Conservation (phyloP, 1,140 invertebrate genomes). For the Papilio glaucus region DNA sequence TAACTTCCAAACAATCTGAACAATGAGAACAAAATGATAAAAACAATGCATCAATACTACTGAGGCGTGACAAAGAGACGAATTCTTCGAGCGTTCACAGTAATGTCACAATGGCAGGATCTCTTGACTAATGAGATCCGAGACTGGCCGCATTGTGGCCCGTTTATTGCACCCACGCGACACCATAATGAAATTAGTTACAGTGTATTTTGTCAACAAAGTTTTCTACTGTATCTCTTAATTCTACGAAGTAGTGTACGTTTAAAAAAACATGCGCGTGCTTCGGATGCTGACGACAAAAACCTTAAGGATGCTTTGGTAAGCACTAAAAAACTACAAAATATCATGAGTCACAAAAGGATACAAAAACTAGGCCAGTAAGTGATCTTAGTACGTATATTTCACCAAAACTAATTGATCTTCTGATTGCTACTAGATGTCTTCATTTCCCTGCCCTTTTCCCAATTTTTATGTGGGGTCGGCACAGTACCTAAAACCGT, state of each 20-base stretch:
- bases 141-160: slow-evolving; percentile 69
- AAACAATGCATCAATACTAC: slow-evolving; percentile 69
- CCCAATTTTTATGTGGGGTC: no score
- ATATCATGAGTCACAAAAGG: no score
- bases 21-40: slow-evolving; percentile 68
- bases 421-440: no score
- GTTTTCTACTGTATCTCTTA: slow-evolving; percentile 49
- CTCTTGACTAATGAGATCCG: slow-evolving; percentile 70
- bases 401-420: no score
- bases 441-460: no score
- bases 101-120: slow-evolving; percentile 68
- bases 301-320: not conserved
- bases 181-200: slow-evolving; percentile 78
- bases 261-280: slow-evolving; percentile 33
- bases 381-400: no score
- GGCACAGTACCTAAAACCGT: no score
- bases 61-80: slow-evolving; percentile 58
- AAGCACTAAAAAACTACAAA: not conserved
- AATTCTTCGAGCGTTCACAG: slow-evolving; percentile 68
- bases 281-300: slow-evolving; percentile 18
- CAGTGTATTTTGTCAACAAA: slow-evolving; percentile 74
- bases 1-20: slow-evolving; percentile 80
- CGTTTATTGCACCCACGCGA: slow-evolving; percentile 80
- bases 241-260: slow-evolving; percentile 69
- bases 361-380: no score